Base-by-base conservation (phyloP, 2,888 invertebrate species). In the Oxyteleia sp. region DNA sequence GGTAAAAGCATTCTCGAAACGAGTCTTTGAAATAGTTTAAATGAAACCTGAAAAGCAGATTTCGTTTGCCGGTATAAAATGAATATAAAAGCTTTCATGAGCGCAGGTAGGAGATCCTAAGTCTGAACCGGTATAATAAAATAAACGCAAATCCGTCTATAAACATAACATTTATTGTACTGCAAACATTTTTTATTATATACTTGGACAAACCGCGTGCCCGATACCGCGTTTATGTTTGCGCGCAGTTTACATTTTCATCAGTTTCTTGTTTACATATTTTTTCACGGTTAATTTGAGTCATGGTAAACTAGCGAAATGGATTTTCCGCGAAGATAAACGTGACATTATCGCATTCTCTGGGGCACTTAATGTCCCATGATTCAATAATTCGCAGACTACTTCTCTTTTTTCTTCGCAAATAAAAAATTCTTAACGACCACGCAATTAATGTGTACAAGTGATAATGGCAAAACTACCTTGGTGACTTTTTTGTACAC, bases 131-230 rank as follows among this genome's bases (percentile, higher is more conserved):
- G 61, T 45, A 55, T 57, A 75, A 75, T 75, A 75, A 75, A 75
- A 57, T 75, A 64, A 75, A 64, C 64, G 55, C 64, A 63, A 75
- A 75, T 64, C 64, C 57, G 13, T 4, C 57, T 38, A 75, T 75
- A 64, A 74, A 55, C 74, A 55, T 74, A 45, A 64, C 74, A 64
- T 64, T 55, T 45, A 63, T 63, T 63, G 32, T 51, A 61, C 61
- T 16, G 61, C 59, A 61, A 61, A 72, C 38, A 71, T 61, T 59
- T 69, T 72, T 72, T 72, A 51, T 51, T 51, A 35, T 32, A 32
- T 43, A 61, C 72, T 64, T 64, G 55, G n/a, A 53, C 53, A 35
- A 63, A 72, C 41, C 15, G 18, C 55, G 53, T 20, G n/a, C 43
- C 4, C 8, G 8, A n/a, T n/a, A 57, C 32, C n/a, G 32, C 32